These are phyloP conservation scores for Melolontha melolontha DNA, from an alignment of 2,888 invertebrate species.

Conservation along the genomic window DNA sequence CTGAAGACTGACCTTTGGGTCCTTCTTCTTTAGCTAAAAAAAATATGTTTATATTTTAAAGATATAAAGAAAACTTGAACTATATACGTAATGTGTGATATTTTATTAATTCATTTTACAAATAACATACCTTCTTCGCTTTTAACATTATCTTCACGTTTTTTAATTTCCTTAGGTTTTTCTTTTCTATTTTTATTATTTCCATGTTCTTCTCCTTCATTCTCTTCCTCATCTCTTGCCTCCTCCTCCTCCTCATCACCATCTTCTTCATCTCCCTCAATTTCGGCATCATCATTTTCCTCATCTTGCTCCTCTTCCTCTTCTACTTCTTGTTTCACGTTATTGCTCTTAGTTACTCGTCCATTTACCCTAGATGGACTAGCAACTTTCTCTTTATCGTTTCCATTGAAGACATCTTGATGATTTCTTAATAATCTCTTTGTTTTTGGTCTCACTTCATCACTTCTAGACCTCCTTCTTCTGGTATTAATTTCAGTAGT, in stretches of 20 bases:
- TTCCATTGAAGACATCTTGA: slow-evolving; percentile 44
- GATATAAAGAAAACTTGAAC: not conserved
- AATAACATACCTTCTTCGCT: slow-evolving; percentile 22
- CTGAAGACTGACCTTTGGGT: slow-evolving; percentile 48
- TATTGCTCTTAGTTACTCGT: slow-evolving; percentile 42
- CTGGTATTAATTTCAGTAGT: slow-evolving; percentile 51
- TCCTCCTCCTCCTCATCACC: slow-evolving; percentile 43
- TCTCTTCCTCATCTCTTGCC: slow-evolving; percentile 48
- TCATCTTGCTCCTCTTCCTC: slow-evolving; percentile 47
- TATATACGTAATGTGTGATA: not conserved
- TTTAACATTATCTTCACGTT: slow-evolving; percentile 36
- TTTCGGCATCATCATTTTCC: slow-evolving; percentile 37
- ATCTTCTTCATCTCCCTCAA: slow-evolving; percentile 44
- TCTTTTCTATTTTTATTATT: slow-evolving; percentile 25
- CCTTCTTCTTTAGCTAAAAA: slow-evolving; percentile 17
- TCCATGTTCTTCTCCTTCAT: slow-evolving; percentile 41
- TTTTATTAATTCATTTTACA: not conserved
- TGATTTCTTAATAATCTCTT: slow-evolving; percentile 36
- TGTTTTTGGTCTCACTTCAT: slow-evolving; percentile 37
- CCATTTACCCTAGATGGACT: slow-evolving; percentile 41
- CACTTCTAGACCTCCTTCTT: slow-evolving; percentile 45
- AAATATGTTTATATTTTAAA: slow-evolving; percentile 4
- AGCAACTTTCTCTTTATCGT: slow-evolving; percentile 47
- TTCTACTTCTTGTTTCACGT: slow-evolving; percentile 45
- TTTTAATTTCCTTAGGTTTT: slow-evolving; percentile 36